Evolutionary conservation across 53 echinoderm and acorn worm genomes (phyloP), one percentile per base, ranked within the genome.

Genomic region (Holothuria scabra): DNA sequence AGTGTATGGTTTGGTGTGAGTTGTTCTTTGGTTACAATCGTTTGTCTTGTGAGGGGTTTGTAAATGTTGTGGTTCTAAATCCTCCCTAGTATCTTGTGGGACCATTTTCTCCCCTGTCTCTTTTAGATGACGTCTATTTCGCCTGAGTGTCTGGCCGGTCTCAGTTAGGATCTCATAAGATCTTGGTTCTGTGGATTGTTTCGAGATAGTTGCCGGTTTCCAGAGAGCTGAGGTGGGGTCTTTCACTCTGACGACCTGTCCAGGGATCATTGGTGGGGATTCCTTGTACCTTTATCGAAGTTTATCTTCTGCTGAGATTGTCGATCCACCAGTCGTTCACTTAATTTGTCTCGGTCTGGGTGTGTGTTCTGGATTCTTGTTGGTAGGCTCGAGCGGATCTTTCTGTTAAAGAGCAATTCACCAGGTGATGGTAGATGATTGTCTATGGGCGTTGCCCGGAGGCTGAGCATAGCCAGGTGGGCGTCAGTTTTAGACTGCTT

Each of bases 321-420:
- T 25, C 88, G 38, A 21, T 62, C 13, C 10, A 81, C 29, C 0
- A 89, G 81, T 28, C 83, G 56, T 46, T 86, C n/a, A n/a, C n/a
- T n/a, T 61, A 12, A 26, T 61, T 26, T 61, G 22, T 26, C 26
- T 7, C 12, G 6, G 4, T 29, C 12, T 4, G 46, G 52, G 13
- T 24, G 52, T 1, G 56, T 30, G 25, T 86, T 76, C 48, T 35
- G 49, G 79, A 72, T 86, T 56, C 72, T 88, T 19, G 70, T 59
- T 18, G 91, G 91, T 60, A 88, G 66, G 58, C 85, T 88, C 58
- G 71, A 62, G 22, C 82, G 28, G 7, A 91, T 33, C 59, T 81
- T 84, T 61, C 88, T 60, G 44, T 61, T 71, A 57, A 79, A 82
- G 12, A 89, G 75, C 28, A 89, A 46, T 81, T 89, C 80, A 19